These are phyloP conservation scores for Drosophila arizonae DNA, from an alignment of 1,140 invertebrate genomes.

Conservation along the genomic window DNA sequence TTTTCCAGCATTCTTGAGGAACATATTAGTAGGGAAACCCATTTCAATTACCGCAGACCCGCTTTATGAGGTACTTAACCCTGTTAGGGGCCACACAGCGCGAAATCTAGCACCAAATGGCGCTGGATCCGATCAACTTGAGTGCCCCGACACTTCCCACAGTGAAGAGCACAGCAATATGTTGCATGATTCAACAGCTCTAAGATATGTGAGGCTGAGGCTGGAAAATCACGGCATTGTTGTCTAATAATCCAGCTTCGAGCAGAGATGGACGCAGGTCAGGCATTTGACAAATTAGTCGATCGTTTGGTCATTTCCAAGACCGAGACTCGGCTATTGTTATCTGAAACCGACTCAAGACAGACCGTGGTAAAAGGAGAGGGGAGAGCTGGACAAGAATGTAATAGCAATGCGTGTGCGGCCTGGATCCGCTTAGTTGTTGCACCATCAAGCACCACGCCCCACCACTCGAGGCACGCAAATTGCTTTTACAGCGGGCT, in stretches of 20 bases:
- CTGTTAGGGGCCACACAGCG: slow-evolving; percentile 54
- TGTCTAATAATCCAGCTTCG: slow-evolving; percentile 45
- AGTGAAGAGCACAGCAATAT: slow-evolving; percentile 17
- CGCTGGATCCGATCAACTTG: slow-evolving; percentile 34
- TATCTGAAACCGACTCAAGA: slow-evolving; percentile 22
- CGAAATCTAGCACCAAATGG: slow-evolving; percentile 63
- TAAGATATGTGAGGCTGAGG: slow-evolving; percentile 29
- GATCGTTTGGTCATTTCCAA: slow-evolving; percentile 58
- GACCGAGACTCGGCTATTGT: slow-evolving; percentile 13
- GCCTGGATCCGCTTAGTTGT: slow-evolving; percentile 40
- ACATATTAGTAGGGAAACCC: slow-evolving; percentile 9
- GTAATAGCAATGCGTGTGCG: slow-evolving; percentile 29
- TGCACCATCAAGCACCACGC: slow-evolving; percentile 15
- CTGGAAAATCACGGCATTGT: slow-evolving; percentile 52
- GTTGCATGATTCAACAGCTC: slow-evolving; percentile 9
- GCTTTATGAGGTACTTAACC: slow-evolving; percentile 43
- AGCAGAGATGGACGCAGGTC: slow-evolving; percentile 24
- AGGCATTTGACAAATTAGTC: slow-evolving; percentile 68
- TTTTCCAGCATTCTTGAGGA: not conserved
- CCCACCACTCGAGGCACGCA: slow-evolving; percentile 17
- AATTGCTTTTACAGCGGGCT: slow-evolving; percentile 53
- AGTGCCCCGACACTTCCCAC: slow-evolving; percentile 27
- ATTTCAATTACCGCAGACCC: slow-evolving; percentile 41
- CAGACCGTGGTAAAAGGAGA: too few species aligned
- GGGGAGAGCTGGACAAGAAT: slow-evolving; percentile 13